These are phyloP conservation scores for Helarctos malayanus DNA, from an alignment of 2,797 vertebrate species.

Conservation along the genomic window DNA sequence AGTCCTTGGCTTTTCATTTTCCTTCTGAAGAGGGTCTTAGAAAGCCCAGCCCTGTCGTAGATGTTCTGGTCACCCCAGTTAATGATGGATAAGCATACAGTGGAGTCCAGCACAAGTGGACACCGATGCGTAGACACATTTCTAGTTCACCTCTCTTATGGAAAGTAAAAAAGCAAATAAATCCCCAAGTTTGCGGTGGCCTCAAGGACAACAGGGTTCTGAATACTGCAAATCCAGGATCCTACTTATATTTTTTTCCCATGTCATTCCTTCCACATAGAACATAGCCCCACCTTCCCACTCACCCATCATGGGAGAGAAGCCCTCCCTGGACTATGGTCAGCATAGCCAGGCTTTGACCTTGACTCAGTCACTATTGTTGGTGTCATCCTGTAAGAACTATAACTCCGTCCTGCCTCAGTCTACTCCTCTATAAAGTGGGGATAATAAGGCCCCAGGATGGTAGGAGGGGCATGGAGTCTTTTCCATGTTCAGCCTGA, in stretches of 20 bases:
- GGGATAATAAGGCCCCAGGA: not conserved
- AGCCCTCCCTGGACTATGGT: not conserved
- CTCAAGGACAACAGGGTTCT: not conserved
- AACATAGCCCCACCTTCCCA: no score
- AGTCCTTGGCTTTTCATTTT: not conserved
- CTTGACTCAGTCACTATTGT: not conserved
- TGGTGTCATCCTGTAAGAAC: not conserved
- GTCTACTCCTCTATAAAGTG: not conserved
- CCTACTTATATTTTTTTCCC: not conserved
- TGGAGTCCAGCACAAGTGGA: not conserved
- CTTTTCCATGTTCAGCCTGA: not conserved
- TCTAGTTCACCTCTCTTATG: no score
- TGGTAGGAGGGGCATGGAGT: not conserved
- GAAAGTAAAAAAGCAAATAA: not conserved
- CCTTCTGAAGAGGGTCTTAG: not conserved
- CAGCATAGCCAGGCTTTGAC: not conserved
- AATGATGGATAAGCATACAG: not conserved
- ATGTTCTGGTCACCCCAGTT: not conserved
- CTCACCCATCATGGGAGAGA: not conserved
- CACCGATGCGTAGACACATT: not conserved
- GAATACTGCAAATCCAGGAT: not conserved
- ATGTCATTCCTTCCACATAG: not conserved
- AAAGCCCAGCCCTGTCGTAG: not conserved
- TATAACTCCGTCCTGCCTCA: not conserved
- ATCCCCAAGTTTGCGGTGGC: not conserved